Base-by-base conservation (phyloP, 2,797 vertebrate genomes). In the Cirrhinus mrigala region DNA sequence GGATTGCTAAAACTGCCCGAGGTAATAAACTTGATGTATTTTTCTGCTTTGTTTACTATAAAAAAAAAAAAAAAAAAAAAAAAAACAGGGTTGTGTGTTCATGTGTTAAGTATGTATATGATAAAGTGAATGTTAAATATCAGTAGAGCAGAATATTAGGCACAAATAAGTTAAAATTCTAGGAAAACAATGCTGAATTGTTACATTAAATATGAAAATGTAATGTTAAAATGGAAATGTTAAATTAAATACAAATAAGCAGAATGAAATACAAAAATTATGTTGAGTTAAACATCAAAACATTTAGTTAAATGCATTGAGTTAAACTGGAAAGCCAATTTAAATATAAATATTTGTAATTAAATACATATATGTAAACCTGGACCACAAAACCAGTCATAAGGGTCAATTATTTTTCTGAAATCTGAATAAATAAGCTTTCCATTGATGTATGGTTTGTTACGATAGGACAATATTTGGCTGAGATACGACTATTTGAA, bases 1-100 rank as follows among this genome's bases (percentile, higher is more conserved):
- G 14, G 50, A 79, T n/a, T 33, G 75, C 75, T n/a, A 69, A 78
- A 84, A 79, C 66, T 60, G 52, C 64, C 27, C 2, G 24, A 20
- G 52, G 75, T 70, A 79, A 84, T 84, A 70, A 79, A 84, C 52
- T 33, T 40, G 2, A 58, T 3, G 54, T 71, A 58, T 70, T 37
- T 84, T 70, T 48, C 56, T 1, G 14, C 24, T 84, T 33, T 71
- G 75, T 60, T 70, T 71, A 18, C 75, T 18, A 33, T 1, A 16
- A 70, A 33, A 62, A n/a, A 33, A 58, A 62, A n/a, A 66, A 58
- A 56, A 16, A 12, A 22, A 62, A n/a, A 66, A 58, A n/a, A 66
- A 58, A 46, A 16, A 20, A 15, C 2, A 14, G 82, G 10, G 29
- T 54, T 44, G 46, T 44, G 62, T 48, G 48, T 6, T 18, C 22